Base-by-base conservation (phyloP, 1,140 invertebrate species). In the Drosophila busckii region DNA sequence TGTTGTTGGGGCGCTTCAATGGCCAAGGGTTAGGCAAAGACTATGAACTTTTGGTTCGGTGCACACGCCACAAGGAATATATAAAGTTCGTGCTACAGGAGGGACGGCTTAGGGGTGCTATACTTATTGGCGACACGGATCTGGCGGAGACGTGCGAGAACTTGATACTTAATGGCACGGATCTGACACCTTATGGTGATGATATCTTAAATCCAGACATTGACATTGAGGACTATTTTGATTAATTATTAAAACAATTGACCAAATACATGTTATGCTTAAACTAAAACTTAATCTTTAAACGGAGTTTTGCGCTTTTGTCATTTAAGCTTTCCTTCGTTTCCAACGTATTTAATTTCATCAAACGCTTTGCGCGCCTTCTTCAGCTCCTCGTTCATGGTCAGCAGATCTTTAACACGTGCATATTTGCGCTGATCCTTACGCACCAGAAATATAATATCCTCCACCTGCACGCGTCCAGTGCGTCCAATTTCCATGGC, bases 201-300 rank as follows among this genome's bases (percentile, higher is more conserved):
- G 93, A 98, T 88, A 92, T 99, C 56, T 90, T 99, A 2, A 94
- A 99, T 90, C 97, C 97, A 10, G 90, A 96, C 88, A 94, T 99
- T 84, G 97, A 99, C 88, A 97, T 99, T 84, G 97, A 99, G 88
- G 98, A 99, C 90, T 99, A 98, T 89, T 99, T 99, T 93, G 98
- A 99, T 92, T 99, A 49, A 9, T 54, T 42, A 41, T 32, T 20
- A 15, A 28, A 25, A 52, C 20, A 25, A 41, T 56, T 56, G 35
- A 42, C 32, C 2, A 44, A 38, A 19, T 45, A 32, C 12, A n/a
- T 19, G 12, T 28, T 12, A 46, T 9, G 9, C 13, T 49, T 58
- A 45, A 23, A 23, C 3, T 25, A 10, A 13, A 28, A 10, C 8
- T 53, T 61, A 61, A 13, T 50, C 9, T 44, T 71, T 65, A 9